These are phyloP conservation scores for Amiota communis DNA, from an alignment of 2,888 invertebrate species.

Conservation along the genomic window DNA sequence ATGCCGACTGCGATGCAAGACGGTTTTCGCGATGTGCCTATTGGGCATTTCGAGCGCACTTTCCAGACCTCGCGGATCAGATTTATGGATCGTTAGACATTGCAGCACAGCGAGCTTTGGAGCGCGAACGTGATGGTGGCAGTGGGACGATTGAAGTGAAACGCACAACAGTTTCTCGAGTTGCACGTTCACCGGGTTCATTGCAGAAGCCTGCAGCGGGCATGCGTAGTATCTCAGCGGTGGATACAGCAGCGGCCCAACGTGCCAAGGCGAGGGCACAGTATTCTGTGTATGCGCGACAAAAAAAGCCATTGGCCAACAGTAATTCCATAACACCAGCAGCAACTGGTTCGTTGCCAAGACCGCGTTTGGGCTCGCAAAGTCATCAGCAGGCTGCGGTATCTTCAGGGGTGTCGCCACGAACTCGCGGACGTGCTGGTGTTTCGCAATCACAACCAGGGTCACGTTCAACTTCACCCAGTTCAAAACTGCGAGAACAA, in stretches of 20 bases:
- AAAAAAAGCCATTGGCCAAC: slow-evolving; percentile 74
- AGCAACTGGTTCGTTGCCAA: slow-evolving; percentile 62
- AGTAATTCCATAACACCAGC: slow-evolving; percentile 40
- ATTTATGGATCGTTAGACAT: slow-evolving; percentile 88
- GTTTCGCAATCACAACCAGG: slow-evolving; percentile 96
- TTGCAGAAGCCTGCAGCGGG: slow-evolving; percentile 72
- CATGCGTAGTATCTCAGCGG: slow-evolving; percentile 91
- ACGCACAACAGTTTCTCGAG: slow-evolving; percentile 56
- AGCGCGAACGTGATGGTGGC: slow-evolving; percentile 74
- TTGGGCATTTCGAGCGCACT: slow-evolving; percentile 90
- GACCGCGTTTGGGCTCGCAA: slow-evolving; percentile 54
- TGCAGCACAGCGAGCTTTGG: slow-evolving; percentile 78
- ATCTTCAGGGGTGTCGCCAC: slow-evolving; percentile 50
- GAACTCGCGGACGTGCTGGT: slow-evolving; percentile 79
- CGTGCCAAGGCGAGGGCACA: slow-evolving; percentile 88
- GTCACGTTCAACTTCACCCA: slow-evolving; percentile 94
- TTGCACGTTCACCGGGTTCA: slow-evolving; percentile 61
- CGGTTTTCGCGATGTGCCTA: slow-evolving; percentile 84
- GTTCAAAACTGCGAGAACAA: slow-evolving; percentile 85
- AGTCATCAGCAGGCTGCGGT: slow-evolving; percentile 69
- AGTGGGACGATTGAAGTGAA: slow-evolving; percentile 59
- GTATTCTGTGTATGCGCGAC: slow-evolving; percentile 85
- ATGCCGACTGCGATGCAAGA: slow-evolving; percentile 94
- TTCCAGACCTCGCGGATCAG: slow-evolving; percentile 90
- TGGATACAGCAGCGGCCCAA: slow-evolving; percentile 93